Percentiles rank a stretch among this genome's conserved stretches.
These are phyloP conservation scores for Baccha elongata DNA, from an alignment of 2,888 invertebrate species.

Conservation along the genomic window DNA sequence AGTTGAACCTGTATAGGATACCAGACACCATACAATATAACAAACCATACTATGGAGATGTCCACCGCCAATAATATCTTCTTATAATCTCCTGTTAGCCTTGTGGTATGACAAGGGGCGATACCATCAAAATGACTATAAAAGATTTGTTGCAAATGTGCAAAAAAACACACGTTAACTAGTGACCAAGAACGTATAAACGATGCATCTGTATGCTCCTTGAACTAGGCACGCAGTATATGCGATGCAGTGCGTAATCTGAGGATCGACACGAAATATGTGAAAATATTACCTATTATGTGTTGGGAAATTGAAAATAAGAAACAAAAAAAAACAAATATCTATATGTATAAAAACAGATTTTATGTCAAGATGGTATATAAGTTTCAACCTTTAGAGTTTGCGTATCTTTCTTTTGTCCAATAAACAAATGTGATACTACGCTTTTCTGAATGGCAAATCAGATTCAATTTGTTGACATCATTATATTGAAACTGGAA, in stretches of 20 bases:
- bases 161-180: conserved; percentile 63
- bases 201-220: background rate
- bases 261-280: conserved; percentile 68
- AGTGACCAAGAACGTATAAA: conserved; percentile 28
- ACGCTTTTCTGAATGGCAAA: conserved; percentile 21
- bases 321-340: conserved; percentile 18
- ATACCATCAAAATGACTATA: conserved; percentile 70
- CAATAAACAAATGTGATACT: conserved; percentile 44
- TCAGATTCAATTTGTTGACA: conserved; percentile 47
- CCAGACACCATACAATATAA: background rate
- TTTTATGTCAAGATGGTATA: conserved; percentile 23
- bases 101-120: conserved; percentile 70
- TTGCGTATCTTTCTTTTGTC: conserved; percentile 36
- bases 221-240: conserved; percentile 11
- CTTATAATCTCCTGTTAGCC: conserved; percentile 70
- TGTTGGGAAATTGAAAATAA: conserved; percentile 26
- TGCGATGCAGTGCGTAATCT: conserved; percentile 51
- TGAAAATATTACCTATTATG: conserved; percentile 68
- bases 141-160: conserved; percentile 70
- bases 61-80: conserved; percentile 66
- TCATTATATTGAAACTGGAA: conserved; percentile 6
- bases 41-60: conserved; percentile 41
- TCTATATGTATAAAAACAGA: too few species aligned
- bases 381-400: conserved; percentile 4
- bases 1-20: background rate